Evolutionary conservation across 2,797 vertebrate genomes (phyloP).

Genomic region (Clarias laeviceps): DNA sequence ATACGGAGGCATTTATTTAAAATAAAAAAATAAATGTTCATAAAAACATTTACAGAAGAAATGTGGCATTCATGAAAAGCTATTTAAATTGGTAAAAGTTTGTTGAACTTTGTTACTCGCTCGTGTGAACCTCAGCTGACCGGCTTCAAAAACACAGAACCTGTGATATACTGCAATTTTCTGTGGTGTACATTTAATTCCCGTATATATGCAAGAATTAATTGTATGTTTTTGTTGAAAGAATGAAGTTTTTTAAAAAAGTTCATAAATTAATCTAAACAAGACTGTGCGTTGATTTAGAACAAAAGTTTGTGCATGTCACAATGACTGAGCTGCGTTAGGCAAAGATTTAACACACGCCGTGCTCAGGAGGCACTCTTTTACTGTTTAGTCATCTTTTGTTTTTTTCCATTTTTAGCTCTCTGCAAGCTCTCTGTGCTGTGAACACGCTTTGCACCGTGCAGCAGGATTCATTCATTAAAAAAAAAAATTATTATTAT

Average conservation of each 20-base stretch:
- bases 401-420: not conserved
- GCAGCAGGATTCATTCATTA: not conserved
- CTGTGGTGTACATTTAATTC: not conserved
- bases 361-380: too few relatives aligned
- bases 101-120: not conserved
- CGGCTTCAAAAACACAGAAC: not conserved
- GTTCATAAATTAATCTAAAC: not conserved
- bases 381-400: not conserved
- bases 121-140: not conserved
- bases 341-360: not conserved
- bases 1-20: not conserved
- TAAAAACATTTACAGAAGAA: not conserved
- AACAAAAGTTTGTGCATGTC: not conserved
- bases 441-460: not conserved
- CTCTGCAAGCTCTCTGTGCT: not conserved
- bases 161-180: not conserved
- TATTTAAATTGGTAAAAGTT: not conserved
- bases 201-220: not conserved
- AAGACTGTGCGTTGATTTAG: not conserved
- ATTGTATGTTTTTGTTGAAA: not conserved
- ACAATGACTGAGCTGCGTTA: not conserved
- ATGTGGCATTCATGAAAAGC: not conserved
- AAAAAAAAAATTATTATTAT: not conserved
- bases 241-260: not conserved
- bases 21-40: not conserved